Base-by-base conservation (phyloP, 2,797 vertebrate genomes). In the Coilia nasus region DNA sequence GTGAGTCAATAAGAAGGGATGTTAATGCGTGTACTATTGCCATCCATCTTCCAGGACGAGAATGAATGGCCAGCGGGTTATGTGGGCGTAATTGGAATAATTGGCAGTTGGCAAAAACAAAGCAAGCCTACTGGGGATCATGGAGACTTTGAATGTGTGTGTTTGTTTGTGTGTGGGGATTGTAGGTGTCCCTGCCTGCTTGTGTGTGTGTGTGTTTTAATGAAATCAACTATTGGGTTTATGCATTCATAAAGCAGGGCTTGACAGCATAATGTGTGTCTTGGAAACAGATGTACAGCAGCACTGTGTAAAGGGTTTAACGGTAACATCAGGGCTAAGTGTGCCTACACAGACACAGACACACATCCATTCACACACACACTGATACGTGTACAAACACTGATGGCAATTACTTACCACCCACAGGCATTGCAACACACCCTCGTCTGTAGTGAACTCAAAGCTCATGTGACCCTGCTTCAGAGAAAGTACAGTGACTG, bases 61-160 rank as follows among this genome's bases (percentile, higher is more conserved):
- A 75, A 15, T 35, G 67, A 75, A 75, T 75, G 28, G 67, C 67
- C 28, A 75, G 28, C 35, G 67, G 67, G 28, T 41, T 75, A 75
- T 41, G 67, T 75, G 67, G 67, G 67, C 31, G 67, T 75, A 75
- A 75, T 75, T 31, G 67, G 67, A 17, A 6, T 75, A 75, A 75
- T 75, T 75, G 67, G 28, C 67, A 15, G 31, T 75, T 75, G 67
- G 67, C 28, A 75, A 75, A 75, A 75, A 75, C 67, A 75, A 31
- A 75, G 67, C 67, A 75, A 75, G 28, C 67, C 28, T 28, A 35
- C 67, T 6, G 25, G 67, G 25, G 67, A 75, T 31, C 25, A 19
- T 11, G 28, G 67, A 35, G 23, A 46, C 11, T 31, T 44, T 57
- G 46, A 21, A 11, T 19, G 44, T 44, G 81, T 46, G 23, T 82